Evolutionary conservation across 2,113 vertebrate genomes (phyloP).

Genomic region (Oriolus oriolus): DNA sequence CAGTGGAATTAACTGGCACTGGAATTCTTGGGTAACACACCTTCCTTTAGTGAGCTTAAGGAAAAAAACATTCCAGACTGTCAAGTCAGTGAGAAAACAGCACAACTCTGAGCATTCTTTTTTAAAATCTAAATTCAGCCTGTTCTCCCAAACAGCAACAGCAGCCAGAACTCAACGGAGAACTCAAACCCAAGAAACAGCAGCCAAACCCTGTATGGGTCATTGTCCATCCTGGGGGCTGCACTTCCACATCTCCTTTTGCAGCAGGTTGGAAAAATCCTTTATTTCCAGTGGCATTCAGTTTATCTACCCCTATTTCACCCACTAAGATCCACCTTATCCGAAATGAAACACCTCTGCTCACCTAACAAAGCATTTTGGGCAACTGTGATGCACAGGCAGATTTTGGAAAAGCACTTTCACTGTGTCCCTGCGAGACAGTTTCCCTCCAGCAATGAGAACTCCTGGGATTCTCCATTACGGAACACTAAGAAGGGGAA

Average conservation of each 20-base stretch:
- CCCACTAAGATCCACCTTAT: background rate
- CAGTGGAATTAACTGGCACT: background rate
- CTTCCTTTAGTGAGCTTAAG: background rate
- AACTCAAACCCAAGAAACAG: background rate
- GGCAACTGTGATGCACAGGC: background rate
- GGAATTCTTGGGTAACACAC: background rate
- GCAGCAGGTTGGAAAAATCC: background rate
- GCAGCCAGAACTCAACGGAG: background rate
- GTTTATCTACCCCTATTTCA: background rate
- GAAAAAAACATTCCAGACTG: background rate
- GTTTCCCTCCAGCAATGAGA: background rate
- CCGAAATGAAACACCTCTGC: background rate
- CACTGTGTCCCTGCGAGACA: background rate
- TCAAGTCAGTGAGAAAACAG: background rate
- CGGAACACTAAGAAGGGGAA: background rate
- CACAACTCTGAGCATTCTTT: background rate
- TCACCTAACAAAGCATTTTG: background rate
- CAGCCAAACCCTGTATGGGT: background rate
- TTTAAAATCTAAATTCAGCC: background rate
- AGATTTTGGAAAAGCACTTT: background rate
- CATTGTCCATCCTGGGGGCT: accelerated
- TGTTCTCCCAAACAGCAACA: background rate
- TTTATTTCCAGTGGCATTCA: background rate
- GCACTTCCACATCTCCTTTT: background rate
- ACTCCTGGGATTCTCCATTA: background rate